Evolutionary conservation across 2,113 vertebrate genomes (phyloP), one percentile per base, ranked within the genome.

Genomic region (Eublepharis macularius): DNA sequence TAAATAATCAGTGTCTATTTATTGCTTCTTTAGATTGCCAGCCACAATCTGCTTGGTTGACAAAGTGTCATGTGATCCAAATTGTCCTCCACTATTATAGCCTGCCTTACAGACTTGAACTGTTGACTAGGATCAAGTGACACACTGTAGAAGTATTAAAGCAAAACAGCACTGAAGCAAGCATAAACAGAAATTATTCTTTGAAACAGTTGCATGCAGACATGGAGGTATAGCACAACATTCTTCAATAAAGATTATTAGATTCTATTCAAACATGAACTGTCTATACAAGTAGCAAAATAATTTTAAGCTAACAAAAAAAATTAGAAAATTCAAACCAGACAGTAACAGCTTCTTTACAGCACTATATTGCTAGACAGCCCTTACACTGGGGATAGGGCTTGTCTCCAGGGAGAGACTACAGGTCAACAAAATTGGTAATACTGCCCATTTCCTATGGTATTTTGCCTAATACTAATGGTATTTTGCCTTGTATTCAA

Each of bases 1-100:
- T 87, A 92, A 92, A 91, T 73, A 90, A 87, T 45, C 83, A 89
- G 85, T 77, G 85, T 73, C 21, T 90, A 90, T 91, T 93, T 85
- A 91, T 90, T 92, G 84, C 41, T 73, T 49, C 87, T 84, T 36
- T 84, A 34, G 70, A 63, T 90, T 66, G 41, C 72, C 81, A 92
- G 73, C 91, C 74, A 92, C 79, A 92, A 88, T 68, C 69, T 72
- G 88, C 76, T 65, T 92, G 76, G 91, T 79, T 83, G 24, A 82
- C 69, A 91, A 70, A 76, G 47, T 66, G 54, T 81, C 68, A 87
- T 41, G 75, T 83, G 82, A 39, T 80, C 45, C 88, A 90, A 94
- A 89, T 74, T 76, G 45, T 51, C 82, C 88, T 89, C 14, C 81
- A 89, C 84, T 86, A 79, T 91, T 92, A 92, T 89, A 93, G 29